Base-by-base conservation (phyloP, 1,140 invertebrate species). In the Brachionus asplanchnoidis region DNA sequence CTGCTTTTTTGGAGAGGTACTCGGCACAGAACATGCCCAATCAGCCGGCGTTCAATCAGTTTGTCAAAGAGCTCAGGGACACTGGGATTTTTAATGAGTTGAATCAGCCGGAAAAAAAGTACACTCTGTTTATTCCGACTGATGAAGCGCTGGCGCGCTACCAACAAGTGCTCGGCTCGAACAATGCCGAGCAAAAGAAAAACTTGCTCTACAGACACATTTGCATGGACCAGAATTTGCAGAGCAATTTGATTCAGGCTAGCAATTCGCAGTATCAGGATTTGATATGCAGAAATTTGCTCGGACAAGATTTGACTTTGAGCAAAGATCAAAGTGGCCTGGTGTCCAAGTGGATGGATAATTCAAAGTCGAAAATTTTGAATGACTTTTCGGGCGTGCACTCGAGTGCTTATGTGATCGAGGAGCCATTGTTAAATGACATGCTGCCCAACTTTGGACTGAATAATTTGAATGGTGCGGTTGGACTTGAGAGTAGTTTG, bases 211-310 rank as follows among this genome's bases (percentile, higher is more conserved):
- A 82, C 28, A 36, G 79, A 40, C 79, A 82, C n/a, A 82, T 82
- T 36, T 82, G 79, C 32, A 60, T 82, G 79, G 79, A 82, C 6
- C 79, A 82, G 36, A 82, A 82, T 26, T 82, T 82, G n/a, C 79
- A 56, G 60, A 60, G 50, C 42, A 60, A 60, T 65, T 65, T 82
- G 28, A 42, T 82, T 11, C 53, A 82, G 26, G n/a, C 26, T 3
- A 26, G 20, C 14, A 65, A 60, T 42, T 11, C 17, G 23, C 23
- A 23, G 17, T 42, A 68, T 46, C 79, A 68, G 17, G 44, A 82
- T 9, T 68, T 82, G 53, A 68, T 82, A 20, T 82, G 79, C 44
- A 3, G 79, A 20, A 82, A 82, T 26, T 40, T 68, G 42, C 26
- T 82, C 7, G 79, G 79, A 9, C 79, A 82, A 82, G 79, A 82